Evolutionary conservation across 53 echinoderm and acorn worm genomes (phyloP).

Genomic region (Glandiceps talaboti): DNA sequence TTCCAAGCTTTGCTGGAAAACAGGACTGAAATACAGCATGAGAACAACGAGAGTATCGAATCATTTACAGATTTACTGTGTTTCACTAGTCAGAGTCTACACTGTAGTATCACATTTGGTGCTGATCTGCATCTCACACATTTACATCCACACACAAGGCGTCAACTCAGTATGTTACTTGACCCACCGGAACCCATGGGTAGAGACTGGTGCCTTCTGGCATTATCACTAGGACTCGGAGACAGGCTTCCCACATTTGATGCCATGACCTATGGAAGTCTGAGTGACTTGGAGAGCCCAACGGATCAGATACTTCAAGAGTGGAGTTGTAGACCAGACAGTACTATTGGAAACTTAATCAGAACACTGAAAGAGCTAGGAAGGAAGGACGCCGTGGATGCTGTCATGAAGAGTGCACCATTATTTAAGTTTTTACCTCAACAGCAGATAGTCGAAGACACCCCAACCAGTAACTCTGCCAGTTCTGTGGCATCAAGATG

Average conservation of each 20-base stretch:
- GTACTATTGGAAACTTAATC: slow-evolving; percentile 64
- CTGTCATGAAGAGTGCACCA: slow-evolving; percentile 65
- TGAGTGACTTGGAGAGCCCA: slow-evolving; percentile 78
- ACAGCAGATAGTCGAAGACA: slow-evolving; percentile 60
- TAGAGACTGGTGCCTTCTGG: slow-evolving; percentile 93
- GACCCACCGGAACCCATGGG: slow-evolving; percentile 99
- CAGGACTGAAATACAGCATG: slow-evolving; percentile 43
- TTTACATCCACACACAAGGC: slow-evolving; percentile 59
- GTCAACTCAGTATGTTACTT: slow-evolving; percentile 85
- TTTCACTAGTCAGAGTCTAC: slow-evolving; percentile 62
- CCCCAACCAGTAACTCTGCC: slow-evolving; percentile 65
- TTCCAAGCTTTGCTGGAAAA: slow-evolving; percentile 50
- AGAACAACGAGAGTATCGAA: slow-evolving; percentile 54
- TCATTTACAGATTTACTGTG: slow-evolving; percentile 73
- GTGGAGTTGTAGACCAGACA: slow-evolving; percentile 57
- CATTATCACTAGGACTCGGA: slow-evolving; percentile 61
- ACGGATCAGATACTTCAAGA: slow-evolving; percentile 72
- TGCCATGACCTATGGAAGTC: slow-evolving; percentile 41
- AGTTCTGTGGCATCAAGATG: slow-evolving; percentile 92
- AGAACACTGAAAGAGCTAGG: slow-evolving; percentile 61
- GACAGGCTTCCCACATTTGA: slow-evolving; percentile 79
- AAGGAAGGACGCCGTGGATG: slow-evolving; percentile 62
- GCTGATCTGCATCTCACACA: slow-evolving; percentile 63
- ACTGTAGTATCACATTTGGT: slow-evolving; percentile 59
- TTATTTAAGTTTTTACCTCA: slow-evolving; percentile 87